phyloP scores from a whole-genome alignment of 2,888 invertebrate genomes.

The Autographa gamma region DNA sequence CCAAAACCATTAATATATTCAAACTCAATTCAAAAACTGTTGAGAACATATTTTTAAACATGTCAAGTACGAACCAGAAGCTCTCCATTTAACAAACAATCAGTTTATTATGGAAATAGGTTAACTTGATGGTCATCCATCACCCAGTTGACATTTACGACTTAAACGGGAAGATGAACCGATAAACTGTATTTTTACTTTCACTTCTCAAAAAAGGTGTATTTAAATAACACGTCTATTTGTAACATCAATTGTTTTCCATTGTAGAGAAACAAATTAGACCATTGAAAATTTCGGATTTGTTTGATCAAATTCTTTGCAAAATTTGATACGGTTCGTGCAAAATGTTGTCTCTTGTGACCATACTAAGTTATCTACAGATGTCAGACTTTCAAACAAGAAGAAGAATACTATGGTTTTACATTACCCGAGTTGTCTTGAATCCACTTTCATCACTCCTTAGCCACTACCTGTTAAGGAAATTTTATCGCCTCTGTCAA shows the following conservation, averaged over 20 bases:
- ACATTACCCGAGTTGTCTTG: background rate
- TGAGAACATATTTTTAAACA: background rate
- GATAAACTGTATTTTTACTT: conserved; percentile 27
- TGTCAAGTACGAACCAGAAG: conserved; percentile 11
- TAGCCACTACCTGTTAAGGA: conserved; percentile 16
- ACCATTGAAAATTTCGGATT: background rate
- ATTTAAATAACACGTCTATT: background rate
- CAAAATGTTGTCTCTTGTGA: background rate
- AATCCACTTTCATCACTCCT: conserved; percentile 5
- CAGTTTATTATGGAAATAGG: conserved; percentile 33
- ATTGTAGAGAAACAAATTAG: background rate
- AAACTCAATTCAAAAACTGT: background rate
- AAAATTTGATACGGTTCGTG: background rate
- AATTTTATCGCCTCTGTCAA: conserved; percentile 23
- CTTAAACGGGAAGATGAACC: conserved; percentile 31
- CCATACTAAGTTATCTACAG: background rate
- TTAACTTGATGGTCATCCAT: conserved; percentile 39
- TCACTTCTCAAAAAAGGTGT: background rate
- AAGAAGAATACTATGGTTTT: conserved; percentile 3
- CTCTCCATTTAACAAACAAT: conserved; percentile 7
- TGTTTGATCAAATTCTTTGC: background rate
- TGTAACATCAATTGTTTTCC: background rate
- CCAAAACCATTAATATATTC: background rate
- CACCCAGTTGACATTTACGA: conserved; percentile 42
- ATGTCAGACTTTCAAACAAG: background rate